These are phyloP conservation scores for Tautogolabrus adspersus DNA, from an alignment of 2,113 vertebrate genomes.

Conservation along the genomic window DNA sequence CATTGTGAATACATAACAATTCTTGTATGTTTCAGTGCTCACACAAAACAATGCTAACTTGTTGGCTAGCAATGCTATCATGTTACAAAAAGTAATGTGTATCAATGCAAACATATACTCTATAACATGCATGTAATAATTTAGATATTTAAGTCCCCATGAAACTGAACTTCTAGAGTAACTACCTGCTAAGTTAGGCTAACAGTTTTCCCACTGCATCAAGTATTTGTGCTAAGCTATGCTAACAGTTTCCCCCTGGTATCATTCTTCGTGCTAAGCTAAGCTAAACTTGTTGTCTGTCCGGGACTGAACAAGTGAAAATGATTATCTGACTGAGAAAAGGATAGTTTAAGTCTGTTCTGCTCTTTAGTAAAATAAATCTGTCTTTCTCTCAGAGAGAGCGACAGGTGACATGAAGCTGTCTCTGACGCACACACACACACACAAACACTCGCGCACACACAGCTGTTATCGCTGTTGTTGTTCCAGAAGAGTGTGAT, in stretches of 20 bases:
- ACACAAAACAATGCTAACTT: background rate
- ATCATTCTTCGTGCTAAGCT: too few species aligned
- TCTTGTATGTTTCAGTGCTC: background rate
- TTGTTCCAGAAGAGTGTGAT: constrained; percentile 47
- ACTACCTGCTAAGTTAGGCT: too few species aligned
- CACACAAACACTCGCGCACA: constrained; percentile 13
- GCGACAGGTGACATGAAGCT: background rate
- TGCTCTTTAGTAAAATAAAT: background rate
- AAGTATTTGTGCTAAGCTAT: background rate
- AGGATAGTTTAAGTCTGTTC: background rate
- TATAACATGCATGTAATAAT: too few species aligned
- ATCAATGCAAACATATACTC: too few species aligned
- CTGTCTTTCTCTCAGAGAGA: background rate
- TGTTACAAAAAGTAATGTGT: too few species aligned
- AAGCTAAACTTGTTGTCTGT: too few species aligned
- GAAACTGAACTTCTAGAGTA: too few species aligned
- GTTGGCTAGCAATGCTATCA: too few species aligned
- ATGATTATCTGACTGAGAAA: background rate
- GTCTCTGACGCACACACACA: constrained; percentile 12
- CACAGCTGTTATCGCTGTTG: constrained; percentile 36
- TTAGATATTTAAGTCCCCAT: too few species aligned
- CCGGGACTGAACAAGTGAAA: background rate
- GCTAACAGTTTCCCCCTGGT: background rate
- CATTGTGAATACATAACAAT: too few species aligned
- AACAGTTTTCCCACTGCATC: too few species aligned